A percentile compares a stretch with the other conserved stretches of the same genome.
Conservation (phyloP, 2,888 invertebrate genomes). For the Schizotus pectinicornis region DNA sequence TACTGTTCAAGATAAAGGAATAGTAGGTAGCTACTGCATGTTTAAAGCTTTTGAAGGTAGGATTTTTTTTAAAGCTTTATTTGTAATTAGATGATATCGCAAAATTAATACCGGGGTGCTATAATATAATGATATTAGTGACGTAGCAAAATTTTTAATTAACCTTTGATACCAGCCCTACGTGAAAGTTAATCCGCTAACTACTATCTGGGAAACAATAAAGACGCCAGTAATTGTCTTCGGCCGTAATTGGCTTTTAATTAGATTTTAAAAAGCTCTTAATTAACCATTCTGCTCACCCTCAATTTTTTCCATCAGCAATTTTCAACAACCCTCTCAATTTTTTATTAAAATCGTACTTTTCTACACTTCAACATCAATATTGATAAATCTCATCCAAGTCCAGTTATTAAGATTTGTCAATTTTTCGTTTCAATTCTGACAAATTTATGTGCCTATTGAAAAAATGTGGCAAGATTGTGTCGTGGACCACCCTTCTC, state of each 20-base stretch:
- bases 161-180: slow-evolving; percentile 1
- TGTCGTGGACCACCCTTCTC: too few relatives aligned
- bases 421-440: too few relatives aligned
- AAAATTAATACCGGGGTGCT: too few relatives aligned
- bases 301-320: not conserved
- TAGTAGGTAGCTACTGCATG: too few relatives aligned
- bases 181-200: slow-evolving; percentile 5
- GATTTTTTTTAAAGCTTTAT: too few relatives aligned
- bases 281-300: not conserved
- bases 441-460: too few relatives aligned
- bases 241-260: slow-evolving; percentile 8
- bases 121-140: too few relatives aligned
- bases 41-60: too few relatives aligned
- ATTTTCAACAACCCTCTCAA: not conserved
- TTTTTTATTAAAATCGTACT: not conserved
- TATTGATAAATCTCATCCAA: not conserved
- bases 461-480: too few relatives aligned
- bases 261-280: slow-evolving; percentile 1
- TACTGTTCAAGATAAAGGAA: too few relatives aligned
- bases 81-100: too few relatives aligned
- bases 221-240: slow-evolving; percentile 7
- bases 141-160: not conserved
- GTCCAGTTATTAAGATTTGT: not conserved
- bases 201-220: slow-evolving; percentile 9
- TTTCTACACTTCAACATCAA: not conserved